A percentile compares a stretch with the other conserved stretches of the same genome.
These are phyloP conservation scores for Rhinoderma darwinii DNA, from an alignment of 2,113 vertebrate genomes.

Conservation along the genomic window DNA sequence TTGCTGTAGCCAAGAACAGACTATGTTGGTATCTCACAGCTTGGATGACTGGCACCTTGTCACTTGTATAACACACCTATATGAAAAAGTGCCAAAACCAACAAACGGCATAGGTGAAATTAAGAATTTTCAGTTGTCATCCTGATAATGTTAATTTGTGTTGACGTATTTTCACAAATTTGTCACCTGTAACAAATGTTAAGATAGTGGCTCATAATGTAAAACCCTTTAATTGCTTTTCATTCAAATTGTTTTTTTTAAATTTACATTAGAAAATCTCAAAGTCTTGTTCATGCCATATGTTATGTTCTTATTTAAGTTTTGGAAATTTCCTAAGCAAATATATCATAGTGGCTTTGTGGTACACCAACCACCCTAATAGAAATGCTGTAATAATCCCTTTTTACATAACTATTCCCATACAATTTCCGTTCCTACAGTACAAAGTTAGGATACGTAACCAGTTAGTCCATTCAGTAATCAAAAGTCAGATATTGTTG, in stretches of 20 bases:
- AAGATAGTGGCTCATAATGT: not conserved
- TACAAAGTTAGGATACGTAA: constrained; percentile 58
- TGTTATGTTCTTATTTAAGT: constrained; percentile 31
- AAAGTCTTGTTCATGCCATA: not conserved
- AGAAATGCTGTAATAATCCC: constrained; percentile 16
- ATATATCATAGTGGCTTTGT: constrained; percentile 50
- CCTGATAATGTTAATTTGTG: constrained; percentile 64
- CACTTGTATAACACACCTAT: constrained; percentile 80
- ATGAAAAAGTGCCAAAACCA: constrained; percentile 72
- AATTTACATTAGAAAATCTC: not conserved
- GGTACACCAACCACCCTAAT: constrained; percentile 38
- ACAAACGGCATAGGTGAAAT: constrained; percentile 64
- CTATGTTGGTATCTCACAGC: constrained; percentile 72
- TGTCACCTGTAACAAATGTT: constrained; percentile 60
- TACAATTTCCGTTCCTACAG: constrained; percentile 51
- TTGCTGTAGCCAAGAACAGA: constrained; percentile 73
- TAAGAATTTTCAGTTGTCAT: constrained; percentile 63
- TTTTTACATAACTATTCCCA: constrained; percentile 49
- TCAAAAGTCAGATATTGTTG: constrained; percentile 53
- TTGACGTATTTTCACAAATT: constrained; percentile 63
- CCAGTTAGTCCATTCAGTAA: constrained; percentile 37
- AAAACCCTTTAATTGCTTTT: constrained; percentile 39
- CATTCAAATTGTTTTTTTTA: constrained; percentile 29
- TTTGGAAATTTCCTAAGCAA: constrained; percentile 23
- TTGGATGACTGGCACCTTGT: constrained; percentile 81